Conservation (phyloP, 2,888 invertebrate species). For the Hoplodrina ambigua region DNA sequence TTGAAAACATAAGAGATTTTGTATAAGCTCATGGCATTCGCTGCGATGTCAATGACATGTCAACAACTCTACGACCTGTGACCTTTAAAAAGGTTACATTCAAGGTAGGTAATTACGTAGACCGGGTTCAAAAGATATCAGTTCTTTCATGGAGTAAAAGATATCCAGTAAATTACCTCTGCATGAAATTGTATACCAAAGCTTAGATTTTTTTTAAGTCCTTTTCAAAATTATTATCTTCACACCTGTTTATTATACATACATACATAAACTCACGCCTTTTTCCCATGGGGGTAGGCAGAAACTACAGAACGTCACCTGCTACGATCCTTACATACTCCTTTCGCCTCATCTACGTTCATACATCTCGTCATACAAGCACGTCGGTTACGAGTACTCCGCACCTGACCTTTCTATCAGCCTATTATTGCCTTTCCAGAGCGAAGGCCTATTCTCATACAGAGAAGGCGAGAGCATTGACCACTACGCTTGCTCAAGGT, state of each 20-base stretch:
- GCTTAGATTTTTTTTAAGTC: background rate
- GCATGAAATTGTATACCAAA: background rate
- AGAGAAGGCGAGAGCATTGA: no score
- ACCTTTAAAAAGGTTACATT: slow-evolving; percentile 55
- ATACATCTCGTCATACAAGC: no score
- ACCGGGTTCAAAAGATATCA: slow-evolving; percentile 16
- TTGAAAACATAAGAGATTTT: slow-evolving; percentile 60
- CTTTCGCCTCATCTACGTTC: no score
- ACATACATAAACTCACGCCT: no score
- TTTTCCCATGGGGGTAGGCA: no score
- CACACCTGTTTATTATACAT: background rate
- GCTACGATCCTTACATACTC: no score
- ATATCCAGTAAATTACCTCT: slow-evolving; percentile 6
- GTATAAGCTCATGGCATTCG: slow-evolving; percentile 43
- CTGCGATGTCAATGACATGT: slow-evolving; percentile 48
- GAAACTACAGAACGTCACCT: no score
- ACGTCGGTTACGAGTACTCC: no score
- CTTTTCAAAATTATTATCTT: background rate
- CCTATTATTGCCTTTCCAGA: no score
- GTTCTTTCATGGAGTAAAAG: slow-evolving; percentile 22
- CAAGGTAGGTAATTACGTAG: slow-evolving; percentile 39
- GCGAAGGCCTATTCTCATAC: no score
- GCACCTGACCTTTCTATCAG: no score
- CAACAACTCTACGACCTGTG: slow-evolving; percentile 46
- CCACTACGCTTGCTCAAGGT: no score